These are phyloP conservation scores for Lacerta agilis DNA, from an alignment of 2,797 vertebrate genomes.

Conservation along the genomic window DNA sequence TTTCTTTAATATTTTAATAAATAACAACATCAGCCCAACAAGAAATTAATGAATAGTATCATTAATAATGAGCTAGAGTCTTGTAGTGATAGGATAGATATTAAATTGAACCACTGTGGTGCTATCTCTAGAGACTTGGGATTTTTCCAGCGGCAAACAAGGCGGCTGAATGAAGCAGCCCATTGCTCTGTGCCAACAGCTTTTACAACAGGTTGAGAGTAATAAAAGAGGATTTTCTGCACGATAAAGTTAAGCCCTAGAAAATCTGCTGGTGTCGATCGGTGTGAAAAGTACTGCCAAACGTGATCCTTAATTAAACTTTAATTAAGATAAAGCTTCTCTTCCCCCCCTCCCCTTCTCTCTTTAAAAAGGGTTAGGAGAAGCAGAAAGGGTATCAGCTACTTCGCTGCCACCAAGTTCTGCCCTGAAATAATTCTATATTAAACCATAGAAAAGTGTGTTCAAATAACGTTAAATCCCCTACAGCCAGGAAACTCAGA, in stretches of 20 bases:
- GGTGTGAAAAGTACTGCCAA: conserved; percentile 99
- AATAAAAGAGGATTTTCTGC: conserved; percentile 99
- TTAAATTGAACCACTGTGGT: conserved; percentile 99
- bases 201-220: conserved; percentile 99
- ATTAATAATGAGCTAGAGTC: conserved; percentile 99
- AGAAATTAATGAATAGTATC: conserved; percentile 99
- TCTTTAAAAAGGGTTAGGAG: conserved; percentile 80
- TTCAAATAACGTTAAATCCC: conserved; percentile 75
- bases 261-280: conserved; percentile 99
- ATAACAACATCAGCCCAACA: conserved; percentile 99
- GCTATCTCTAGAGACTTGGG: conserved; percentile 96
- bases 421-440: conserved; percentile 77
- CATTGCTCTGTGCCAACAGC: conserved; percentile 96
- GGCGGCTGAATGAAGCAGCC: conserved; percentile 94
- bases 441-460: conserved; percentile 76
- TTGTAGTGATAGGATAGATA: conserved; percentile 99
- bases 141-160: conserved; percentile 99
- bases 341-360: conserved; percentile 60
- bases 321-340: conserved; percentile 98
- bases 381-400: conserved; percentile 77
- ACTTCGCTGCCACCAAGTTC: conserved; percentile 76
- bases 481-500: conserved; percentile 63
- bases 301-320: conserved; percentile 99
- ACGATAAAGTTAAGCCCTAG: conserved; percentile 99
- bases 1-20: conserved; percentile 99